Base-by-base conservation (phyloP, 2,113 vertebrate genomes). In the Saccopteryx bilineata region DNA sequence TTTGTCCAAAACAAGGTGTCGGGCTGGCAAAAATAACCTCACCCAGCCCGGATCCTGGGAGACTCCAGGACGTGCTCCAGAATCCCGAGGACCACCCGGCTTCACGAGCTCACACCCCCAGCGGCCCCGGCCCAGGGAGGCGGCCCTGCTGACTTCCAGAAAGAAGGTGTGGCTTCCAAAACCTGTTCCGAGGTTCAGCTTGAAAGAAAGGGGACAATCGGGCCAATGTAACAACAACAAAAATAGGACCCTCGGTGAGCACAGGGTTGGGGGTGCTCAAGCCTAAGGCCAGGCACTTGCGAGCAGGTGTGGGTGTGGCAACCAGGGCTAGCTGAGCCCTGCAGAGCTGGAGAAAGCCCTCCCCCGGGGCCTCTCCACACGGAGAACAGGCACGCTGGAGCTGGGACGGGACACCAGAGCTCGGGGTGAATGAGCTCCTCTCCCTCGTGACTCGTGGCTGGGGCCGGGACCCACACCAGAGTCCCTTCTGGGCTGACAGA, bases 1-100 rank as follows among this genome's bases (percentile, higher is more conserved):
- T 54, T 75, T 87, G 58, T 81, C 85, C 56, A 50, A 58, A 88
- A 39, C 69, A 69, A 96, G 28, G 46, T 71, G 19, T 84, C 66
- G 71, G 48, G 15, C 14, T 61, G 61, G 50, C 63, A 71, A 61
- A 84, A 80, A 61, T 33, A 87, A 90, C 18, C 65, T 80, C n/a
- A 8, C 23, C 3, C 28, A 58, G 71, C 39, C 72, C 31, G 3
- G 24, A 63, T 50, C n/a, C 87, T 54, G 76, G 11, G 86, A 95
- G 66, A 28, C 89, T 46, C 88, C 54, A 48, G 24, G 92, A 48
- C 71, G 60, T 69, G 12, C 46, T 39, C 8, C 65, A 61, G 91
- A 93, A 95, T 94, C 10, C 46, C 84, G 80, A 81, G 90, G 80
- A 60, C 52, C 23, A 0, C 46, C 69, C 0, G 39, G 52, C 84